Base-by-base conservation (phyloP, 2,797 vertebrate species). In the Melanotaenia nigrans region DNA sequence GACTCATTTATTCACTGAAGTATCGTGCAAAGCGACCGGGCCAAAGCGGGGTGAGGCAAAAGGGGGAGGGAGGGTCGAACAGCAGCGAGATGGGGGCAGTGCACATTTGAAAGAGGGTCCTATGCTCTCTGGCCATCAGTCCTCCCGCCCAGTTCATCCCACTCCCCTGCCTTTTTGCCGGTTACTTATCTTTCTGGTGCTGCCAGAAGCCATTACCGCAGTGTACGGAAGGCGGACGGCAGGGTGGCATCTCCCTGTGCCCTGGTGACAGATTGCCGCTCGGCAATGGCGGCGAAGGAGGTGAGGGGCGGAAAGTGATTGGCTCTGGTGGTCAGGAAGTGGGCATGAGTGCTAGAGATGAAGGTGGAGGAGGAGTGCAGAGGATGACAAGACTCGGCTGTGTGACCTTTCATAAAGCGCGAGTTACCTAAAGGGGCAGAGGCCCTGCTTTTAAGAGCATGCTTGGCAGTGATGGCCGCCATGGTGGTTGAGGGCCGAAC, bases 1-100 rank as follows among this genome's bases (percentile, higher is more conserved):
- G 97, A 99, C 97, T 99, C 98, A 99, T 99, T 99, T 98, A 99
- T 99, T 99, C 97, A 95, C 96, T 97, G 96, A 96, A 97, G 96
- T 96, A 97, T 95, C 95, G 94, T 94, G 95, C 96, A 96, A 97
- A 97, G 96, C 94, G 96, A 96, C 96, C 94, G 92, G 96, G 96
- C 95, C 96, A 96, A 95, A 93, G 93, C 85, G 87, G 91, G 92
- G 91, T 93, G 91, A 90, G 89, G 73, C 82, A 61, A 86, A 85
- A 87, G 88, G 82, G 90, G 88, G 87, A 85, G 86, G 69, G 78
- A 70, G 90, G 90, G 82, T 87, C 85, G 83, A 79, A 40, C 73
- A 81, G 88, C 66, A 86, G 84, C 65, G 90, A 87, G 93, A 79
- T 60, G 58, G 78, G 85, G 88, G 84, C 85, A 78, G 82, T 82